Percentiles rank a stretch among this genome's conserved stretches.
Evolutionary conservation across 1,140 invertebrate species (phyloP).

Genomic region (Zaprionus gabonicus): DNA sequence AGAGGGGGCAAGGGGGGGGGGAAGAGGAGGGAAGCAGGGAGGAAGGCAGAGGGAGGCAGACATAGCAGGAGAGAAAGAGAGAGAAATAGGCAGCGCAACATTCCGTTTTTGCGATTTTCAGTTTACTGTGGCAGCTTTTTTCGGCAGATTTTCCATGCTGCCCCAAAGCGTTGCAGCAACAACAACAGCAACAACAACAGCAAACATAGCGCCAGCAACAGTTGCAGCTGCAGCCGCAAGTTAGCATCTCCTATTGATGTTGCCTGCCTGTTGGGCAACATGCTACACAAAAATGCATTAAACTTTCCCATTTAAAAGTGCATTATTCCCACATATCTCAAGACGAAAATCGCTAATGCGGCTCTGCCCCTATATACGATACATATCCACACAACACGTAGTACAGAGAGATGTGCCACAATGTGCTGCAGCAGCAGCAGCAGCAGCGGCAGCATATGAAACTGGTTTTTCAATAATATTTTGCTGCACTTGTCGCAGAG

Average conservation of each 20-base stretch:
- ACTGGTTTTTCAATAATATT: conserved; percentile 69
- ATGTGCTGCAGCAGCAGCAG: conserved; percentile 11
- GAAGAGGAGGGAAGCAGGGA: not conserved
- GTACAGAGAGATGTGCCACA: conserved; percentile 25
- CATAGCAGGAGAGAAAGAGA: not conserved
- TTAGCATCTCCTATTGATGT: conserved; percentile 10
- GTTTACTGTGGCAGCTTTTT: not conserved
- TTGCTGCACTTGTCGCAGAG: conserved; percentile 36
- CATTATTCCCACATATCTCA: conserved; percentile 37
- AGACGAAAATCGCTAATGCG: conserved; percentile 33
- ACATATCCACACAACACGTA: not conserved
- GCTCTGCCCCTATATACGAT: conserved; percentile 1
- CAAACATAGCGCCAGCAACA: not conserved
- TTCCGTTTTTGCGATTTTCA: conserved; percentile 1
- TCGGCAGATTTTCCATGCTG: not conserved
- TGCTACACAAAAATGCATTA: conserved; percentile 32
- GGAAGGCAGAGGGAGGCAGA: not conserved
- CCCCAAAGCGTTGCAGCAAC: conserved; percentile 4
- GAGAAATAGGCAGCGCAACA: not conserved
- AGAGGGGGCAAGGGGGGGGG: not conserved
- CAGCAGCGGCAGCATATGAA: conserved; percentile 38
- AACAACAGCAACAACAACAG: not conserved
- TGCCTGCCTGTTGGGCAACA: conserved; percentile 20
- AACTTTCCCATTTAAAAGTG: conserved; percentile 39
- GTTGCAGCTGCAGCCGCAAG: not conserved